Base-by-base conservation (phyloP, 1,140 invertebrate genomes). In the Diachasma alloeum region DNA sequence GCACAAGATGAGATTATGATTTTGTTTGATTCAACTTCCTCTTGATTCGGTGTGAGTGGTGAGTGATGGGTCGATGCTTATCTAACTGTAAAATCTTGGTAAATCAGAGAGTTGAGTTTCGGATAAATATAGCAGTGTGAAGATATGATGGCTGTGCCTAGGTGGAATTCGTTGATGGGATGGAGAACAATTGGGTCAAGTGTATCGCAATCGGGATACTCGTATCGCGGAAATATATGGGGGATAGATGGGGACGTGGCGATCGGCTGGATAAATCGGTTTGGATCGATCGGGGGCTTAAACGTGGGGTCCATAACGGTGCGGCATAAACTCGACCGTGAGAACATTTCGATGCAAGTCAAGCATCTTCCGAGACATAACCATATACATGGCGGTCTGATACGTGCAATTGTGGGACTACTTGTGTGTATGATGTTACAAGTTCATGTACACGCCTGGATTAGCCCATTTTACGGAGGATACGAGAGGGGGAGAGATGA, bases 301-400 rank as follows among this genome's bases (percentile, higher is more conserved):
- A 72, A 77, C 71, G 44, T 66, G 53, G 75, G 67, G 75, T 31
- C 26, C 70, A 77, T 77, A 77, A 77, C 75, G 75, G 75, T 76
- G 71, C 75, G 70, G 48, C 59, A 77, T 68, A 77, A 77, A 77
- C 69, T 67, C 75, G 75, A 77, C 70, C 75, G 75, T 77, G 75
- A 77, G 75, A 77, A 77, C 71, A 67, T 44, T 63, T 46, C 42
- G 37, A 67, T 31, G 53, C 67, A 77, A 72, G 71, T 56, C 66
- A 31, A 31, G 68, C 11, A 72, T 63, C 26, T 4, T 26, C 63
- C 72, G 53, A 31, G 17, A 44, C 68, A 72, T 66, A 77, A 67
- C 59, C 75, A 77, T 77, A 77, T 53, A 72, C 59, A 63, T 53
- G 37, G 56, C 11, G 13, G 42, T 42, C 37, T 48, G 67, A 76